A percentile compares a stretch with the other conserved stretches of the same genome.
These are phyloP conservation scores for Lycaon pictus DNA, from an alignment of 2,113 vertebrate genomes.

Conservation along the genomic window DNA sequence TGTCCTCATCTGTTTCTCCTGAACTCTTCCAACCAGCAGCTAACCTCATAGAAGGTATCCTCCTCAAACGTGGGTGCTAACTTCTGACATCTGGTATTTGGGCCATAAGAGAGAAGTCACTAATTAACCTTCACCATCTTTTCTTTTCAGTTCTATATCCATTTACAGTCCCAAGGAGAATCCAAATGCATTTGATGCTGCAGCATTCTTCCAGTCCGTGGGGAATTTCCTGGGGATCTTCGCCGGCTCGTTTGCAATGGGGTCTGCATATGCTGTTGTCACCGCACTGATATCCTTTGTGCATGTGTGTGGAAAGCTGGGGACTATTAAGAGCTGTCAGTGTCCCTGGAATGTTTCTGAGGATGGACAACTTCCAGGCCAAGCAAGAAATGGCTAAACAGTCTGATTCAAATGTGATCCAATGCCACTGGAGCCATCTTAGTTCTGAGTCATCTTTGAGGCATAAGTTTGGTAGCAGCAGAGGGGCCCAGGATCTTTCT, in stretches of 20 bases:
- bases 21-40: not conserved
- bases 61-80: slow-evolving; percentile 28
- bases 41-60: not conserved
- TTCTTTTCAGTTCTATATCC: slow-evolving; percentile 90
- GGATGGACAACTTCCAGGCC: not conserved
- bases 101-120: slow-evolving; percentile 43
- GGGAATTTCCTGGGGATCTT: slow-evolving; percentile 92
- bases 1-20: not conserved
- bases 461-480: not conserved
- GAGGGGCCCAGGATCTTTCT: not conserved
- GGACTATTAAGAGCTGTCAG: not conserved
- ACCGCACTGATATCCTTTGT: slow-evolving; percentile 95
- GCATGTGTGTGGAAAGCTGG: not conserved
- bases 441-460: not conserved
- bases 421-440: not conserved
- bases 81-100: slow-evolving; percentile 7
- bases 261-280: slow-evolving; percentile 90
- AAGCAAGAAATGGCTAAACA: not conserved
- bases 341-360: not conserved
- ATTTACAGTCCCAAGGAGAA: slow-evolving; percentile 90
- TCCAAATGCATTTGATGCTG: slow-evolving; percentile 86
- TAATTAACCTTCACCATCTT: slow-evolving; percentile 49
- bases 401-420: not conserved
- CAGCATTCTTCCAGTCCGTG: slow-evolving; percentile 89
- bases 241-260: slow-evolving; percentile 90